Evolutionary conservation across 1,140 invertebrate species (phyloP), one percentile per base, ranked within the genome.

Genomic region (Calephelis virginiensis): DNA sequence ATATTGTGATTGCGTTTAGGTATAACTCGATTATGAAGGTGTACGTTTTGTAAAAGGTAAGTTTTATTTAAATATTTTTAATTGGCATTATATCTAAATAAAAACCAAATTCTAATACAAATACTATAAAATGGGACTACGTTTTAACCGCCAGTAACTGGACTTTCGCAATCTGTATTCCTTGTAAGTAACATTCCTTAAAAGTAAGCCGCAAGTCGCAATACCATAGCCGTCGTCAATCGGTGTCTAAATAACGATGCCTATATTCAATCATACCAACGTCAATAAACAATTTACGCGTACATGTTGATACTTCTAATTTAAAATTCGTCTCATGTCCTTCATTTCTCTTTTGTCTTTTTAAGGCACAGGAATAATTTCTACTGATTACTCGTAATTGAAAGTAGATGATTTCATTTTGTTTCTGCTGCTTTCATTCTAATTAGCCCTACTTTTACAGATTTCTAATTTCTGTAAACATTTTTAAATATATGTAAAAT

Each of bases 141-240:
- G 66, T 63, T 62, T 66, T 66, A 62, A 72, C 75, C 73, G 77
- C 72, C 75, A 77, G 73, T 90, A 88, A 90, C 85, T 80, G 87
- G 85, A 90, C 87, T 90, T 86, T 89, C 76, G 82, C 77, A 90
- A 88, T 90, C 83, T 73, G 74, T 81, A 90, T 88, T 90, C 87
- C 74, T 78, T 77, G 85, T 90, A 78, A 74, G 63, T 78, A 73
- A 69, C 78, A 75, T 78, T 76, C 87, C 85, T 81, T 88, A 86
- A 84, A 81, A 74, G 53, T 59, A 59, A 59, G 56, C 56, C 56
- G 85, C 84, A 76, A 79, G 72, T 73, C 79, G 69, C 73, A 75
- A 68, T 67, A 67, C 80, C 84, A 81, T 87, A 82, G 75, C 65
- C 71, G 73, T 60, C 62, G 49, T 73, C 75, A 71, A 77, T 77